Evolutionary conservation across 2,888 invertebrate genomes (phyloP).

Genomic region (Doris montereyensis): DNA sequence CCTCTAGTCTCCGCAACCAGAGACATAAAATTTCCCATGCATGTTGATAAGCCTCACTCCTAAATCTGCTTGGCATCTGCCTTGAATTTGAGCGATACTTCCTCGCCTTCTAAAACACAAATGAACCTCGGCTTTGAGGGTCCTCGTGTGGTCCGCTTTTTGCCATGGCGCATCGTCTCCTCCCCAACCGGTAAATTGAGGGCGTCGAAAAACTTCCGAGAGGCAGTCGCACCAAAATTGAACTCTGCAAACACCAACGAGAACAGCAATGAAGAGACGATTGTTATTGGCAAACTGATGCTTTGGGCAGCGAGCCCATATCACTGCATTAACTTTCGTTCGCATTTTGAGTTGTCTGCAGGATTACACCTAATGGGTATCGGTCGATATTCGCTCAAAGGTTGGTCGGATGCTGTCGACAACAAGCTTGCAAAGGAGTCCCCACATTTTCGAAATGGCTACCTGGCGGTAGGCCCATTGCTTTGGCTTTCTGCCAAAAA

Average conservation of each 20-base stretch:
- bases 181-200: conserved; percentile 10
- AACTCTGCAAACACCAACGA: conserved; percentile 25
- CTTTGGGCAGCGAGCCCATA: conserved; percentile 15
- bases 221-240: conserved; percentile 28
- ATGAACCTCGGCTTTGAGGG: background rate
- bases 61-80: background rate
- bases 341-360: conserved; percentile 17
- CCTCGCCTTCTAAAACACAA: background rate
- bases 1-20: background rate
- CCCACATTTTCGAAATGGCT: conserved; percentile 15
- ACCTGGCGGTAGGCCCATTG: background rate
- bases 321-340: conserved; percentile 19
- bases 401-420: background rate
- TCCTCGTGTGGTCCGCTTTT: conserved; percentile 15
- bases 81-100: background rate
- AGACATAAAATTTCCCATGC: background rate
- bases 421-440: conserved; percentile 2
- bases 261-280: background rate
- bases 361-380: background rate
- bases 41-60: background rate
- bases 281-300: background rate
- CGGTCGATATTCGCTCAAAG: conserved; percentile 1
- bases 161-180: conserved; percentile 11
- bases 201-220: background rate
- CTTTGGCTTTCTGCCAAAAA: conserved; percentile 11